These are phyloP conservation scores for Serrognathus titanus DNA, from an alignment of 2,888 invertebrate genomes.

Conservation along the genomic window DNA sequence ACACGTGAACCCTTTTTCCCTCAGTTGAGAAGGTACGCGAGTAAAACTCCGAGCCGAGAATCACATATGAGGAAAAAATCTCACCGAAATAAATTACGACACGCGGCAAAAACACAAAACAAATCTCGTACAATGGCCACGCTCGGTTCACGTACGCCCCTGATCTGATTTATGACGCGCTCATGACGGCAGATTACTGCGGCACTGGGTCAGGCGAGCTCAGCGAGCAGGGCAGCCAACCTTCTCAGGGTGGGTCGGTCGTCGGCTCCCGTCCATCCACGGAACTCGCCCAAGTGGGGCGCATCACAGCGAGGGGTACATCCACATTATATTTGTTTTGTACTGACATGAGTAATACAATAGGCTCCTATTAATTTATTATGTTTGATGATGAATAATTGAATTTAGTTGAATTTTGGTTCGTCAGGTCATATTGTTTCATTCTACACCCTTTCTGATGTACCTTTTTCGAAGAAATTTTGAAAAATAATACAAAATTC, in stretches of 20 bases:
- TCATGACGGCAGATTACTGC: conserved; percentile 32
- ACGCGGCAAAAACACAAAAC: conserved; percentile 28
- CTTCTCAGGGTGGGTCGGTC: conserved; percentile 22
- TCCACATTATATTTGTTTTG: conserved; percentile 2
- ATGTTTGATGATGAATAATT: neutral
- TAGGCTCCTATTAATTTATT: conserved; percentile 2
- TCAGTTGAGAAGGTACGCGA: neutral
- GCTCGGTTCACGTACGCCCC: conserved; percentile 28
- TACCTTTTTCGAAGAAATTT: too few species aligned
- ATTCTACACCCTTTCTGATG: too few species aligned
- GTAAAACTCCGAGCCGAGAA: neutral
- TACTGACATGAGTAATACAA: conserved; percentile 1
- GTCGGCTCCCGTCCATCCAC: conserved; percentile 24
- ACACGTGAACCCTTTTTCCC: neutral
- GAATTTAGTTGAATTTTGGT: neutral
- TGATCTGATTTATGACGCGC: conserved; percentile 27
- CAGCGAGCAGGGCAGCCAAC: conserved; percentile 5
- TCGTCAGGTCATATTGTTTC: too few species aligned
- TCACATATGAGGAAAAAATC: conserved; percentile 6
- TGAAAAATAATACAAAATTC: too few species aligned
- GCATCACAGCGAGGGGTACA: conserved; percentile 25
- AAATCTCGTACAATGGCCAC: conserved; percentile 1
- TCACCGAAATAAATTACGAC: conserved; percentile 27
- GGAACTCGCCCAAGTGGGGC: conserved; percentile 26
- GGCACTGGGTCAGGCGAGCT: conserved; percentile 31